Conservation (phyloP, 1,140 invertebrate genomes). For the Druon quercuslanigerum region DNA sequence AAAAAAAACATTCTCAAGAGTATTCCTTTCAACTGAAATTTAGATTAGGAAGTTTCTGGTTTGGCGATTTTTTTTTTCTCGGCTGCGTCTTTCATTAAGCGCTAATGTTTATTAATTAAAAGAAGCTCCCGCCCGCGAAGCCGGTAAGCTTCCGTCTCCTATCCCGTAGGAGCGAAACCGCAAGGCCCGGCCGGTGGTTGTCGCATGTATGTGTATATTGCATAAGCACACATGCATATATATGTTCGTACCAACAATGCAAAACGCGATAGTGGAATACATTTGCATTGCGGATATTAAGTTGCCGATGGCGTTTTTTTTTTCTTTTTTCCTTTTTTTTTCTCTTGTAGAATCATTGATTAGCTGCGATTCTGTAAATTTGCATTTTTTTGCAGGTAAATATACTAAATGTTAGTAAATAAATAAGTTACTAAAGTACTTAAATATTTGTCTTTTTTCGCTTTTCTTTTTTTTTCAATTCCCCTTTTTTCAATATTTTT, state of each 20-base stretch:
- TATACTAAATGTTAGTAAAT: too few relatives aligned
- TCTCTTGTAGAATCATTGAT: not conserved
- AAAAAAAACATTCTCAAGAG: not conserved
- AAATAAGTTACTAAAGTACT: too few relatives aligned
- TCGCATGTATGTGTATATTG: slow-evolving; percentile 24
- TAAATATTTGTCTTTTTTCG: too few relatives aligned
- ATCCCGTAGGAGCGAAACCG: slow-evolving; percentile 21
- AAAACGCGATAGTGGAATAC: not conserved
- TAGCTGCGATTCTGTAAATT: not conserved
- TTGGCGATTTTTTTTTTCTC: slow-evolving; percentile 4
- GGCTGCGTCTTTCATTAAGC: slow-evolving; percentile 16
- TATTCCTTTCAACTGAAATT: not conserved
- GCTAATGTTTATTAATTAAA: slow-evolving; percentile 31
- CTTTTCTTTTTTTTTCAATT: too few relatives aligned
- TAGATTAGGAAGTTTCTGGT: slow-evolving; percentile 11
- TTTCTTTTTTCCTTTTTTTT: not conserved
- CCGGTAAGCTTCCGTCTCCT: slow-evolving; percentile 7
- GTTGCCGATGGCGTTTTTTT: not conserved
- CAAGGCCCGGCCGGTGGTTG: not conserved
- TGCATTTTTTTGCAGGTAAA: too few relatives aligned
- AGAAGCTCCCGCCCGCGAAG: slow-evolving; percentile 16
- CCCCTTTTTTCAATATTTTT: too few relatives aligned
- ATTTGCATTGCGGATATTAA: slow-evolving; percentile 25
- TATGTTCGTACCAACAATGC: slow-evolving; percentile 4
- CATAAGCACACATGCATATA: slow-evolving; percentile 3